phyloP scores from a whole-genome alignment of 1,140 invertebrate species.

The Drosophila sulfurigaster region DNA sequence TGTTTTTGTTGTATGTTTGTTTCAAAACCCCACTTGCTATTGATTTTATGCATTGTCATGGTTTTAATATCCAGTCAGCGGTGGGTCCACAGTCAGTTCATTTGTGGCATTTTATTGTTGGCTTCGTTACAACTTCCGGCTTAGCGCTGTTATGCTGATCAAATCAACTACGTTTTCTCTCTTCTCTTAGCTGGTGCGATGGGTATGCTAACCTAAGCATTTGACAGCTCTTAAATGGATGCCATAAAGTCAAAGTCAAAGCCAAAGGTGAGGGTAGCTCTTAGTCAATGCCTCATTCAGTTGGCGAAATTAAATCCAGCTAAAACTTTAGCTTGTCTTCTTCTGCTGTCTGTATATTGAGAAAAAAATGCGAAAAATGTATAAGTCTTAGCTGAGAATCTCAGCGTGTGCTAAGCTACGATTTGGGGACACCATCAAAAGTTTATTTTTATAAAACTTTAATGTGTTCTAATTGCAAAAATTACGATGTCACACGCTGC shows the following conservation, averaged over 20 bases:
- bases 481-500: slow-evolving; percentile 28
- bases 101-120: slow-evolving; percentile 48
- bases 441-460: slow-evolving; percentile 68
- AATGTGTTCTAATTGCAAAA: slow-evolving; percentile 74
- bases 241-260: no score
- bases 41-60: slow-evolving; percentile 63
- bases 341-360: background rate
- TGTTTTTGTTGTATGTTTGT: slow-evolving; percentile 5
- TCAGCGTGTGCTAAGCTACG: slow-evolving; percentile 57
- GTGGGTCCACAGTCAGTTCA: slow-evolving; percentile 4
- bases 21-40: slow-evolving; percentile 43
- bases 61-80: slow-evolving; percentile 24
- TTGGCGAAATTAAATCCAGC: slow-evolving; percentile 17
- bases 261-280: slow-evolving; percentile 3
- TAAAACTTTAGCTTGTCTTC: slow-evolving; percentile 21
- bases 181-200: slow-evolving; percentile 4
- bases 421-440: slow-evolving; percentile 34
- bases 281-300: background rate
- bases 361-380: slow-evolving; percentile 24
- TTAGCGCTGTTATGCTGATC: slow-evolving; percentile 39
- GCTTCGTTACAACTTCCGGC: slow-evolving; percentile 47
- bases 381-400: slow-evolving; percentile 15
- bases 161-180: slow-evolving; percentile 38
- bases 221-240: background rate
- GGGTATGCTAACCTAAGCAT: background rate